Base-by-base conservation (phyloP, 2,888 invertebrate genomes). In the Latrodectus hesperus region DNA sequence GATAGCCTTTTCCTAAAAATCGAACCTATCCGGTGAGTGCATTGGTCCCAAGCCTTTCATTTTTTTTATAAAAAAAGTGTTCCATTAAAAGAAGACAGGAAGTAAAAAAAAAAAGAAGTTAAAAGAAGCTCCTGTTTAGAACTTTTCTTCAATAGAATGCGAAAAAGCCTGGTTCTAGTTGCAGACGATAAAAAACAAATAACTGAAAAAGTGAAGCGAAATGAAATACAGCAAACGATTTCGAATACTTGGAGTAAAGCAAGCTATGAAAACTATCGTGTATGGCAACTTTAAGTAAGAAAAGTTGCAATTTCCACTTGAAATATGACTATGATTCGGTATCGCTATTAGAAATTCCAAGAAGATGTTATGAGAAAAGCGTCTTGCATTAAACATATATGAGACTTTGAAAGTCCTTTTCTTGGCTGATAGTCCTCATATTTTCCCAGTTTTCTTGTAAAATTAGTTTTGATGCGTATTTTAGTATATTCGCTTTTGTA, bases 341-440 rank as follows among this genome's bases (percentile, higher is more conserved):
- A 22, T 73, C 26, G 12, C 72, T 73, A 81, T 81, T 81, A 81
- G 73, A 81, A 81, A 81, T 81, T 81, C 81, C 73, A 65, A 65
- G 52, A 64, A 67, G 74, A 74, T 53, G n/a, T 81, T 81, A 81
- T 81, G 81, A 80, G 74, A 53, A 74, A 81, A 74, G 67, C 73
- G 73, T 26, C 60, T 74, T 81, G 81, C 72, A 81, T 81, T 81
- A 81, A 81, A 81, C 81, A 81, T 81, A 52, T 67, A 38, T 74
- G 22, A 26, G 22, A 52, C 8, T 38, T 38, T 38, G 8, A n/a
- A 67, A 74, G n/a, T 38, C 52, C 51, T 52, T 22, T 52, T 38
- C 73, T 81, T 67, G 81, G 81, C 81, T 68, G 65, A 38, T 38
- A 6, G 14, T 6, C 38, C 38, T 38, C 38, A 38, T 38, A 38